Evolutionary conservation across 2,888 invertebrate genomes (phyloP).

Genomic region (Sabatieria punctata): DNA sequence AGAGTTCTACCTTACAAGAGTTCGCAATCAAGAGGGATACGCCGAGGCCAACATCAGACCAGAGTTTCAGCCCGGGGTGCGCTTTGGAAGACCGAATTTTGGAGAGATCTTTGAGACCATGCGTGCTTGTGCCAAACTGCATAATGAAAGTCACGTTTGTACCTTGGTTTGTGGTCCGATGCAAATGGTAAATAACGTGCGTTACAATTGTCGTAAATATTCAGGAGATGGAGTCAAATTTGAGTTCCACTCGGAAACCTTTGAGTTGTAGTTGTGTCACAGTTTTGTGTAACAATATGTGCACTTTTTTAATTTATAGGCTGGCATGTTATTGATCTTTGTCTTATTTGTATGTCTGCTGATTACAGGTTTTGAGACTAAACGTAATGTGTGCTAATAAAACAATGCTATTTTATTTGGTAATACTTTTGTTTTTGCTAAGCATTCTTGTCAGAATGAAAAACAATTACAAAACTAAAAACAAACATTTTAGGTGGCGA

Average conservation of each 20-base stretch:
- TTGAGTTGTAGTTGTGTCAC: no score
- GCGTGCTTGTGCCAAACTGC: background rate
- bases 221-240: background rate
- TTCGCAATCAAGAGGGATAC: background rate
- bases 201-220: background rate
- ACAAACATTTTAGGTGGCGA: no score
- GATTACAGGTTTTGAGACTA: no score
- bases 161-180: background rate
- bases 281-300: no score
- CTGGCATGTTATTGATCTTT: no score
- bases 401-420: no score
- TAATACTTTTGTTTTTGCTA: no score
- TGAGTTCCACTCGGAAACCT: background rate
- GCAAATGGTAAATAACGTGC: background rate
- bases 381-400: no score
- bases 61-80: background rate
- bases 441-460: no score
- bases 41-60: background rate
- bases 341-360: no score
- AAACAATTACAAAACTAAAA: no score
- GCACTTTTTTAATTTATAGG: no score
- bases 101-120: background rate
- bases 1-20: slow-evolving; percentile 1
- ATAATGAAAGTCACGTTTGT: background rate
- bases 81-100: background rate